Conservation (phyloP, 2,113 vertebrate species). For the Microcebus griseorufus region DNA sequence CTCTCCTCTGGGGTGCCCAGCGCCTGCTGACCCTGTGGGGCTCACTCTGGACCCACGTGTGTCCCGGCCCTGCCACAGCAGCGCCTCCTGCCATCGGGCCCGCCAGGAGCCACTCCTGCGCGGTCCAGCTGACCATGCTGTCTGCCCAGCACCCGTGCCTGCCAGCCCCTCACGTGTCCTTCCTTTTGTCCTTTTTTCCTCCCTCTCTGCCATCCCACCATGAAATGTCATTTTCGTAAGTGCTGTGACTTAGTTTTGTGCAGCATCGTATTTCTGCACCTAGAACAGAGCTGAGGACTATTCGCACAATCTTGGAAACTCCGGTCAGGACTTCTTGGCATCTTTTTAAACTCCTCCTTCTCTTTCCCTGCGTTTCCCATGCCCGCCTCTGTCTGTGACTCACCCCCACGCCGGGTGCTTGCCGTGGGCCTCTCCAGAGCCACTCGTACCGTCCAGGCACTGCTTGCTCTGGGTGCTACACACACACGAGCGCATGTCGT, state of each 20-base stretch:
- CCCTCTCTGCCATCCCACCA: background rate
- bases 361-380: background rate
- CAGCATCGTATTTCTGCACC: background rate
- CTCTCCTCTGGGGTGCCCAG: background rate
- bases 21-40: background rate
- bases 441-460: background rate
- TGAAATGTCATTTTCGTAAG: background rate
- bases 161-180: background rate
- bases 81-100: background rate
- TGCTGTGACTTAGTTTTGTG: background rate
- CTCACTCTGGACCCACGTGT: too few species aligned
- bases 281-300: background rate
- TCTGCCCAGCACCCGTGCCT: background rate
- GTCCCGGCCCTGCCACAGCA: too few species aligned
- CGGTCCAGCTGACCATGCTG: too few species aligned
- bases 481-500: accelerated
- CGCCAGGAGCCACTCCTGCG: background rate
- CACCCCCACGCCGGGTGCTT: background rate
- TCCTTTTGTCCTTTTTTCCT: background rate
- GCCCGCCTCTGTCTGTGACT: background rate
- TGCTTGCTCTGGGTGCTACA: too few species aligned
- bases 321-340: background rate
- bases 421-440: background rate
- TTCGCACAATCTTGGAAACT: background rate
- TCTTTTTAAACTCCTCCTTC: background rate